phyloP scores from a whole-genome alignment of 2,888 invertebrate species.

The Volucella zonaria region DNA sequence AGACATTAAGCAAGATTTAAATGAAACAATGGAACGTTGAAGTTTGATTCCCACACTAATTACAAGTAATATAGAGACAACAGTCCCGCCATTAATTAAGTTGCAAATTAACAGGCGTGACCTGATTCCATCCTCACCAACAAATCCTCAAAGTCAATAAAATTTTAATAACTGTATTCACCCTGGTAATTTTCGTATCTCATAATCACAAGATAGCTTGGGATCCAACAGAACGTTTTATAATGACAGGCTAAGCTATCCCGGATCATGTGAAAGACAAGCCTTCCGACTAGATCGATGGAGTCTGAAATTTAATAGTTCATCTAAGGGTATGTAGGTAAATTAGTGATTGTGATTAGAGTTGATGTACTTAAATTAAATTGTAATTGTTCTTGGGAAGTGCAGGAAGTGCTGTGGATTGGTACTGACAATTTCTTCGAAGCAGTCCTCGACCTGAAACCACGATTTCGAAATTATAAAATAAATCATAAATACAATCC shows the following conservation, averaged over 20 bases:
- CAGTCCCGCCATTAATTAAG: too few species aligned
- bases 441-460: constrained; percentile 21
- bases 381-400: constrained; percentile 32
- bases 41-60: too few species aligned
- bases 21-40: background rate
- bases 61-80: too few species aligned
- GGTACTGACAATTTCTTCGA: constrained; percentile 53
- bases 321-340: too few species aligned
- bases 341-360: constrained; percentile 47
- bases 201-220: too few species aligned
- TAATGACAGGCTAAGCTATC: background rate
- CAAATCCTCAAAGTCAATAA: too few species aligned
- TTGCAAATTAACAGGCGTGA: too few species aligned
- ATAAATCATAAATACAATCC: too few species aligned
- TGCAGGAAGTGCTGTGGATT: constrained; percentile 46
- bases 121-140: too few species aligned
- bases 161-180: too few species aligned
- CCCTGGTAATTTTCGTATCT: too few species aligned
- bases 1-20: too few species aligned
- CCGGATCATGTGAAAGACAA: background rate
- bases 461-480: constrained; percentile 45
- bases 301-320: constrained; percentile 17
- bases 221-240: background rate
- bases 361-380: constrained; percentile 37
- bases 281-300: constrained; percentile 4